A percentile compares a stretch with the other conserved stretches of the same genome.
Conservation (phyloP, 35 echinoderm and acorn worm species). For the Apostichopus californicus region DNA sequence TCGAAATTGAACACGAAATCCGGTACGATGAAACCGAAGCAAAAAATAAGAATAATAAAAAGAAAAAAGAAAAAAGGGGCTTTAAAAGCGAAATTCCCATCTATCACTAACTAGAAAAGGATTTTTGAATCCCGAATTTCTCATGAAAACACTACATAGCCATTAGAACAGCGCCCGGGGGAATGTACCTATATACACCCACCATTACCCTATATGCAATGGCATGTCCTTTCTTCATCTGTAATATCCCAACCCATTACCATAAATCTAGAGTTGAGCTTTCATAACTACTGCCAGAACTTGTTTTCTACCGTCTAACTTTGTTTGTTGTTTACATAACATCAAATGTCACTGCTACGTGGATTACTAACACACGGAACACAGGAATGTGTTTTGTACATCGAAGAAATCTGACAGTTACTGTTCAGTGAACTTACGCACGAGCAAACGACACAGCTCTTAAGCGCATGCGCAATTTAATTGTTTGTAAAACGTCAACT, state of each 20-base stretch:
- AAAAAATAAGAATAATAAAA: too few species aligned
- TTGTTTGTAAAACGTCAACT: neutral
- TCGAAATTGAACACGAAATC: too few species aligned
- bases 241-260: neutral
- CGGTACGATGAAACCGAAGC: too few species aligned
- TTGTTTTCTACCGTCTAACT: neutral
- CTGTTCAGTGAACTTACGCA: slow-evolving; percentile 19
- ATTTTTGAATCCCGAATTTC: neutral
- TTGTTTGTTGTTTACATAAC: slow-evolving; percentile 36
- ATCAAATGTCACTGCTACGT: slow-evolving; percentile 27
- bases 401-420: neutral
- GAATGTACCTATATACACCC: neutral
- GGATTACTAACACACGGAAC: slow-evolving; percentile 14
- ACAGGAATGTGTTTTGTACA: slow-evolving; percentile 24
- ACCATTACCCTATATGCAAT: neutral
- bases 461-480: neutral
- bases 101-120: neutral
- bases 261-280: slow-evolving; percentile 23
- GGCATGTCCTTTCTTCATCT: neutral
- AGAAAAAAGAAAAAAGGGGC: too few species aligned
- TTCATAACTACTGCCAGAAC: slow-evolving; percentile 2
- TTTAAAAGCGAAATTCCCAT: neutral
- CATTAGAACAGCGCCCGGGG: neutral
- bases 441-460: neutral
- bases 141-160: neutral